Conservation (phyloP, 2,797 vertebrate species). For the Malurus splendens region DNA sequence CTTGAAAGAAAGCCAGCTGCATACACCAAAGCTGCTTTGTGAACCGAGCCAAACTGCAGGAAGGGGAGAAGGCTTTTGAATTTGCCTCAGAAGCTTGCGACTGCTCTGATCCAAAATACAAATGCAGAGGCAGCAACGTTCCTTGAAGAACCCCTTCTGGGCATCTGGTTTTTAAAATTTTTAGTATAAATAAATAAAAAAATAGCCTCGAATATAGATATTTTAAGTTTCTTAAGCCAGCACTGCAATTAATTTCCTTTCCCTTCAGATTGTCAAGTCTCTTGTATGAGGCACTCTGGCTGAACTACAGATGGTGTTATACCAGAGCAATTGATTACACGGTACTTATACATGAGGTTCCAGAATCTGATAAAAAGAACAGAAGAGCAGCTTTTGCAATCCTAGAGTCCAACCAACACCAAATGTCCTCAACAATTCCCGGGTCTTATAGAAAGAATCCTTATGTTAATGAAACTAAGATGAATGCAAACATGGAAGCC, state of each 20-base stretch:
- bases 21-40: neutral
- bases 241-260: neutral
- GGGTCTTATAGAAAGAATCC: neutral
- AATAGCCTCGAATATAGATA: neutral
- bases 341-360: neutral
- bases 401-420: neutral
- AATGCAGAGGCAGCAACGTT: neutral
- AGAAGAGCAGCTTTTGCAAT: neutral
- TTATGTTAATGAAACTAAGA: neutral
- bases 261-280: neutral
- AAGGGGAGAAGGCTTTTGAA: neutral
- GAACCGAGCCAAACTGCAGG: neutral
- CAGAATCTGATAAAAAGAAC: neutral
- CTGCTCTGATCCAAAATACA: neutral
- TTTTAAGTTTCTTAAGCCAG: neutral
- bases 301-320: neutral
- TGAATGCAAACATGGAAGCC: neutral
- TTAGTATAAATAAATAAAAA: neutral
- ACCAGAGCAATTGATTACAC: neutral
- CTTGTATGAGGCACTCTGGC: neutral
- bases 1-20: neutral
- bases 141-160: neutral
- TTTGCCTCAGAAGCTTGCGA: neutral
- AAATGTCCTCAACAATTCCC: neutral
- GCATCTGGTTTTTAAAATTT: neutral